Evolutionary conservation across 2,888 invertebrate genomes (phyloP).

Genomic region (Limnephilus rhombicus): DNA sequence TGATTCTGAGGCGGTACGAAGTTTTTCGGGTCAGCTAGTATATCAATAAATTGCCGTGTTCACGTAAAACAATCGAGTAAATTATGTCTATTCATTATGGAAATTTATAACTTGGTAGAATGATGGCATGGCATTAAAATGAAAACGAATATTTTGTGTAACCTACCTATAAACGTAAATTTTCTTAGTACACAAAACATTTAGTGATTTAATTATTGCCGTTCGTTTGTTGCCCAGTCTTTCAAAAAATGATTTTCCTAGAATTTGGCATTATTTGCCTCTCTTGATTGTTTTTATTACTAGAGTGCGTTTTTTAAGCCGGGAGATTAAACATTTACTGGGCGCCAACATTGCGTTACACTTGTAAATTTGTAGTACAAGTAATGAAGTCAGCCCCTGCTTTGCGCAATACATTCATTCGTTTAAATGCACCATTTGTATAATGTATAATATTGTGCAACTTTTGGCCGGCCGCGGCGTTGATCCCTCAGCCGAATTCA

Average conservation of each 20-base stretch:
- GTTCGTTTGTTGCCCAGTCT: too few relatives aligned
- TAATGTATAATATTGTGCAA: constrained; percentile 17
- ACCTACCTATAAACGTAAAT: too few relatives aligned
- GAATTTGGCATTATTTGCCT: background rate
- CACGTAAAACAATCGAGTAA: too few relatives aligned
- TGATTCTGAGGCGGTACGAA: too few relatives aligned
- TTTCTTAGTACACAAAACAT: too few relatives aligned
- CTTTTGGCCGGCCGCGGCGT: constrained; percentile 21
- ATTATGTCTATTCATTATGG: too few relatives aligned
- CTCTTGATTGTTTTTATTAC: background rate
- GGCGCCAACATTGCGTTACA: constrained; percentile 30
- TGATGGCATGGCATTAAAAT: too few relatives aligned
- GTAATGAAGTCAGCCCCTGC: background rate
- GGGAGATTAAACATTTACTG: background rate
- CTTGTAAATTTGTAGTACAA: background rate
- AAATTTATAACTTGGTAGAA: too few relatives aligned
- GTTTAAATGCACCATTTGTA: background rate
- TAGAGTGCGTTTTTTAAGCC: background rate
- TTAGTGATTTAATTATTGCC: too few relatives aligned
- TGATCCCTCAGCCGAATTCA: background rate
- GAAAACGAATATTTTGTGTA: too few relatives aligned
- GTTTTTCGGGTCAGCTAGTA: too few relatives aligned
- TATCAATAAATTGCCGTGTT: background rate
- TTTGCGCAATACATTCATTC: constrained; percentile 33
- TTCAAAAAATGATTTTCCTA: background rate